Evolutionary conservation across 2,888 invertebrate genomes (phyloP).

Genomic region (Romanomermis culicivorax): DNA sequence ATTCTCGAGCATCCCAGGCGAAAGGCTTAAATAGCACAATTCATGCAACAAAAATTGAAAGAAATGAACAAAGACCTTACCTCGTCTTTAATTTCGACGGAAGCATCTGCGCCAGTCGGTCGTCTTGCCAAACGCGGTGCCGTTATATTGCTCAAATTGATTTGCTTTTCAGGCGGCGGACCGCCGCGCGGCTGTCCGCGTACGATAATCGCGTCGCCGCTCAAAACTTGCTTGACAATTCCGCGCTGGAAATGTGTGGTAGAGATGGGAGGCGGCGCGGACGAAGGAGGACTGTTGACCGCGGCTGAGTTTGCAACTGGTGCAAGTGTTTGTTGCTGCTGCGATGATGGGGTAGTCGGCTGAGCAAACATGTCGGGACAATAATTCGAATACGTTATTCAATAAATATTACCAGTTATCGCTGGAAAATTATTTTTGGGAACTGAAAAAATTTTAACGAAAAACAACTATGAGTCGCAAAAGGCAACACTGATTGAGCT

Average conservation of each 20-base stretch:
- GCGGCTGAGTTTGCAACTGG: background rate
- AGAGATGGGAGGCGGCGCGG: background rate
- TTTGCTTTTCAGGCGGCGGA: constrained; percentile 63
- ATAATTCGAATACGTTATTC: no score
- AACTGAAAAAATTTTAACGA: no score
- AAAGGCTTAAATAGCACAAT: constrained; percentile 46
- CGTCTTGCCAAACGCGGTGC: constrained; percentile 73
- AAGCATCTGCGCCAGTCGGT: constrained; percentile 36
- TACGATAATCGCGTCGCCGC: constrained; percentile 84
- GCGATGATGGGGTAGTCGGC: no score
- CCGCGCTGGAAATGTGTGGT: constrained; percentile 5
- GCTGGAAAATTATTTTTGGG: no score
- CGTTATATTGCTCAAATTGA: constrained; percentile 66
- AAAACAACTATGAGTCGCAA: no score
- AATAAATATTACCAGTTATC: no score
- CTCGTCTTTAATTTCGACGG: constrained; percentile 30
- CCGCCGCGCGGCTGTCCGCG: constrained; percentile 52
- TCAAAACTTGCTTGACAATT: constrained; percentile 41
- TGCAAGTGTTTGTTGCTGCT: no score
- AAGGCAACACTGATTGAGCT: no score
- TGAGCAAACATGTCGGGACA: no score
- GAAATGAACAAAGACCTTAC: constrained; percentile 18
- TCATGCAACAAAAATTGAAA: constrained; percentile 1
- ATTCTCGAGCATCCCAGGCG: constrained; percentile 95
- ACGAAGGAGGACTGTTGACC: background rate